A percentile compares a stretch with the other conserved stretches of the same genome.
Conservation (phyloP, 2,113 vertebrate species). For the Gymnocephalus cernua region DNA sequence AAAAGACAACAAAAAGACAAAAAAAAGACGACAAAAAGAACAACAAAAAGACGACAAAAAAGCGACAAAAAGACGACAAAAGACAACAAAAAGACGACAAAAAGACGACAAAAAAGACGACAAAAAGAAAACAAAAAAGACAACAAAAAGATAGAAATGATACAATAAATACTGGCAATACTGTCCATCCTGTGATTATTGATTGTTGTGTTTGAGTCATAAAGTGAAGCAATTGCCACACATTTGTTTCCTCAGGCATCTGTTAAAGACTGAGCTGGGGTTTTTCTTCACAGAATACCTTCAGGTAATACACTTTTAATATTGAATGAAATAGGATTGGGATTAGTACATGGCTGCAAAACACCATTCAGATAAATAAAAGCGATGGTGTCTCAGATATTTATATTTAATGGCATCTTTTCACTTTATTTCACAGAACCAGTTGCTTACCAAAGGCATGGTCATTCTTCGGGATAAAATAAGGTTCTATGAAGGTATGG, state of each 20-base stretch:
- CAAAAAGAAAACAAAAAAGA: too few species aligned
- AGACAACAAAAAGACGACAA: too few species aligned
- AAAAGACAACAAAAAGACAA: too few species aligned
- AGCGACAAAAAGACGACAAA: too few species aligned
- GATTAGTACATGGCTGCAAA: background rate
- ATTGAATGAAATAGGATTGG: background rate
- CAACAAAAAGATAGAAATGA: too few species aligned
- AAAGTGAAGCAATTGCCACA: background rate
- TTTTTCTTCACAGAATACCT: slow-evolving; percentile 98
- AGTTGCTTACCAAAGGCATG: slow-evolving; percentile 98
- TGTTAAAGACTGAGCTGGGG: slow-evolving; percentile 97
- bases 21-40: too few species aligned
- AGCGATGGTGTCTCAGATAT: background rate
- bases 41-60: too few species aligned
- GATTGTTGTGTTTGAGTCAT: background rate
- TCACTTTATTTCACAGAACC: slow-evolving; percentile 85
- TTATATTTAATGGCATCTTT: slow-evolving; percentile 11
- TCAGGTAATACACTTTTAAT: slow-evolving; percentile 73
- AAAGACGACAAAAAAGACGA: too few species aligned
- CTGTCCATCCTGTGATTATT: background rate
- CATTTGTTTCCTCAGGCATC: slow-evolving; percentile 84
- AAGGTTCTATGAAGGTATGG: slow-evolving; percentile 94
- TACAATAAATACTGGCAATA: background rate
- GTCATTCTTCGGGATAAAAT: slow-evolving; percentile 98
- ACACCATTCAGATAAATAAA: background rate